These are phyloP conservation scores for Acropternis orthonyx DNA, from an alignment of 2,797 vertebrate species.

Conservation along the genomic window DNA sequence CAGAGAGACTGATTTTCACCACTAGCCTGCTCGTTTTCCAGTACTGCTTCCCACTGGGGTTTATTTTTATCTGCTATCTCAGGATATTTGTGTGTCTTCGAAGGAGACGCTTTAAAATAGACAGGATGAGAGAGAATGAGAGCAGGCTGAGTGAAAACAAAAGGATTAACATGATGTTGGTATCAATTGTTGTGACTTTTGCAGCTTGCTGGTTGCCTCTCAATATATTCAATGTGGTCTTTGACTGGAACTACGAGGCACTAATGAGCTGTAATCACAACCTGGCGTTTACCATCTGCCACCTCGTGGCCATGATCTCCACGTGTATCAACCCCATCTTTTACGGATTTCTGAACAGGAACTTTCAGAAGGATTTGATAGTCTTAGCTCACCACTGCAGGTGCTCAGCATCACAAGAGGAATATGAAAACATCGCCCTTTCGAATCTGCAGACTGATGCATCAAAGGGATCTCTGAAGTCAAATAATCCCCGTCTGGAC, in stretches of 20 bases:
- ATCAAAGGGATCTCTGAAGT: conserved; percentile 69
- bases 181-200: conserved; percentile 85
- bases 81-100: conserved; percentile 76
- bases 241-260: conserved; percentile 79
- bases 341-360: conserved; percentile 78
- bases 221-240: conserved; percentile 87
- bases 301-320: conserved; percentile 87
- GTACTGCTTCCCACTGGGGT: conserved; percentile 74
- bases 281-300: conserved; percentile 73
- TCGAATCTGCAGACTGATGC: conserved; percentile 69
- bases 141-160: conserved; percentile 78
- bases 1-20: conserved; percentile 72
- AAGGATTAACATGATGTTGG: conserved; percentile 83
- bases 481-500: conserved; percentile 16
- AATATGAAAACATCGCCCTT: conserved; percentile 73
- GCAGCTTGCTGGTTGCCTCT: conserved; percentile 87
- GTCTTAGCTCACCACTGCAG: conserved; percentile 58
- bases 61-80: conserved; percentile 78
- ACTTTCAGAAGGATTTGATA: conserved; percentile 76
- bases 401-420: conserved; percentile 60
- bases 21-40: conserved; percentile 75
- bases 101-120: conserved; percentile 71
- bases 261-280: conserved; percentile 76
- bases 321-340: conserved; percentile 88
- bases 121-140: conserved; percentile 75